phyloP scores from a whole-genome alignment of 2,888 invertebrate species.

The Meloe dianella region DNA sequence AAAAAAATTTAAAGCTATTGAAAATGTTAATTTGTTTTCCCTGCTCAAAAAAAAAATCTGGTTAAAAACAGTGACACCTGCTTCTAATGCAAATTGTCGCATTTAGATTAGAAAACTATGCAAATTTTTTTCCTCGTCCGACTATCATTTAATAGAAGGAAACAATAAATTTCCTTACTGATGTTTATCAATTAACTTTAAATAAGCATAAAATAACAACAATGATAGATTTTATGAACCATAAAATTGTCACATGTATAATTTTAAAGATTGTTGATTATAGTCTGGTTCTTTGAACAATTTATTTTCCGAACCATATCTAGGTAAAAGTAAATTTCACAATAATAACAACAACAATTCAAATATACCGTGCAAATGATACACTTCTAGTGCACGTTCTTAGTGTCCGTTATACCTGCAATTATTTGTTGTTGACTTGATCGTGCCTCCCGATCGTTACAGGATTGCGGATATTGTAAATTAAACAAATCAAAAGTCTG shows the following conservation, averaged over 20 bases:
- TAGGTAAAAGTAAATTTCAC: conserved; percentile 10
- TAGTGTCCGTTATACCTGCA: conserved; percentile 12
- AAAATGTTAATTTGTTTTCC: no score
- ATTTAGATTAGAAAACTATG: conserved; percentile 7
- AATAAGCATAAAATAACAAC: neutral
- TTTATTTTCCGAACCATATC: neutral
- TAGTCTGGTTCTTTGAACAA: neutral
- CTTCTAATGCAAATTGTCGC: neutral
- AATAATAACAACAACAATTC: conserved; percentile 10
- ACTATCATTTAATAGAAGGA: neutral
- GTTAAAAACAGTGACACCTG: neutral
- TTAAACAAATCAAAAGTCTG: conserved; percentile 33
- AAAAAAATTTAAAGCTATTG: no score
- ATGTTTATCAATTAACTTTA: conserved; percentile 1
- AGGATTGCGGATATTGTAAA: conserved; percentile 35
- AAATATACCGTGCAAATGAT: conserved; percentile 29
- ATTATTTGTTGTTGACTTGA: conserved; percentile 17
- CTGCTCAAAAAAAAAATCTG: no score
- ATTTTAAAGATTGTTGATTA: conserved; percentile 6
- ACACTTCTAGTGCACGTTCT: conserved; percentile 37
- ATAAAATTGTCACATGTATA: conserved; percentile 5
- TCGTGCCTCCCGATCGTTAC: conserved; percentile 34
- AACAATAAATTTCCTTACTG: neutral
- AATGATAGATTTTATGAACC: neutral
- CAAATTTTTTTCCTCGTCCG: neutral